phyloP scores from a whole-genome alignment of 2,113 vertebrate species.

The Corapipo altera region DNA sequence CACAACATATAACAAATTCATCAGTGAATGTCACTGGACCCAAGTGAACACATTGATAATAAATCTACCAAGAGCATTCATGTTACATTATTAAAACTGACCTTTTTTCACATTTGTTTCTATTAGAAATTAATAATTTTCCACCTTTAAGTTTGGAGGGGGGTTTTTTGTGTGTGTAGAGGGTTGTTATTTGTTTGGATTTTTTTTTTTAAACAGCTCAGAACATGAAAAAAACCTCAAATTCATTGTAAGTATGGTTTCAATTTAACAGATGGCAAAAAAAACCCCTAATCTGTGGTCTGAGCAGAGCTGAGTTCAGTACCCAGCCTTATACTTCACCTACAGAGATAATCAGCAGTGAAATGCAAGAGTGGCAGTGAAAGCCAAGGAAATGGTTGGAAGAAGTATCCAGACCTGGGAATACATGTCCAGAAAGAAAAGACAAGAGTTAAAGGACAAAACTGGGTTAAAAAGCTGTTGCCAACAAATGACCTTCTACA shows the following conservation, averaged over 20 bases:
- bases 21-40: background rate
- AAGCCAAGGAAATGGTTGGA: background rate
- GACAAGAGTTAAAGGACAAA: background rate
- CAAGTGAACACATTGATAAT: background rate
- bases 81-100: background rate
- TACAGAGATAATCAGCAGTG: background rate
- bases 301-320: background rate
- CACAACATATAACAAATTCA: background rate
- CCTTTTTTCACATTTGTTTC: background rate
- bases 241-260: background rate
- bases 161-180: background rate
- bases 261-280: background rate
- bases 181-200: background rate
- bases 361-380: background rate
- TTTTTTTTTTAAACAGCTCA: background rate
- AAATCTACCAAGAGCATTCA: background rate
- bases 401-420: background rate
- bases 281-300: background rate
- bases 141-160: background rate
- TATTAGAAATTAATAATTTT: background rate
- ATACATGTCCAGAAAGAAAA: background rate
- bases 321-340: background rate
- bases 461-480: background rate
- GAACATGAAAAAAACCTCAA: background rate
- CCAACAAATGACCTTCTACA: background rate